Base-by-base conservation (phyloP, 1,140 invertebrate genomes). In the Zaprionus ornatus region DNA sequence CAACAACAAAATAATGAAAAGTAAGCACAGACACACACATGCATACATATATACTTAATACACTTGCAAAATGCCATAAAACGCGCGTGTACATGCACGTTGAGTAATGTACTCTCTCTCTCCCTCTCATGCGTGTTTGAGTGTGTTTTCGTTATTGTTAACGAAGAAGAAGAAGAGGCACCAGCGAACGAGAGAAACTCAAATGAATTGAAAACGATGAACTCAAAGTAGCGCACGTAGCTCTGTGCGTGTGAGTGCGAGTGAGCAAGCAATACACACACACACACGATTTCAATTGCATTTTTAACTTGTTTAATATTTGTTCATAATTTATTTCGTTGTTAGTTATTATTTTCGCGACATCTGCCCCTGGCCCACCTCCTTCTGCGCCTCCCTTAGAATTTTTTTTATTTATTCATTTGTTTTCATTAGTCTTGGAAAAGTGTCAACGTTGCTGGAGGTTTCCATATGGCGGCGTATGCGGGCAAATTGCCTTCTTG, bases 151-250 rank as follows among this genome's bases (percentile, higher is more conserved):
- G 32, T 67, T 61, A 61, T 59, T 77, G 69, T 66, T 74, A 35
- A 63, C 25, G n/a, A 42, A 57, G 40, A 63, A 17, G 48, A 37
- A 56, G 56, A 45, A 50, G 60, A 54, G 45, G 65, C 65, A 68
- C 54, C 35, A 40, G 29, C 40, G 32, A 37, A 40, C 67, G 79
- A 79, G 83, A 82, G 83, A 86, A 86, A 87, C 83, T 82, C 77
- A 88, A 87, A 88, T 75, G 75, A 88, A 88, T 90, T 88, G 82
- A 85, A 88, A 88, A 88, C 85, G 81, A 88, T 85, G 85, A 88
- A 88, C 85, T 85, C 79, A 85, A 88, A 88, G 81, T 88, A 88
- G 84, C 81, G 68, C 84, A 88, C 83, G 77, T 72, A 77, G 64
- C 62, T 63, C 15, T 42, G 35, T 62, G 56, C 35, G 48, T 45